These are phyloP conservation scores for Ctenomys sociabilis DNA, from an alignment of 2,113 vertebrate genomes.

Conservation along the genomic window DNA sequence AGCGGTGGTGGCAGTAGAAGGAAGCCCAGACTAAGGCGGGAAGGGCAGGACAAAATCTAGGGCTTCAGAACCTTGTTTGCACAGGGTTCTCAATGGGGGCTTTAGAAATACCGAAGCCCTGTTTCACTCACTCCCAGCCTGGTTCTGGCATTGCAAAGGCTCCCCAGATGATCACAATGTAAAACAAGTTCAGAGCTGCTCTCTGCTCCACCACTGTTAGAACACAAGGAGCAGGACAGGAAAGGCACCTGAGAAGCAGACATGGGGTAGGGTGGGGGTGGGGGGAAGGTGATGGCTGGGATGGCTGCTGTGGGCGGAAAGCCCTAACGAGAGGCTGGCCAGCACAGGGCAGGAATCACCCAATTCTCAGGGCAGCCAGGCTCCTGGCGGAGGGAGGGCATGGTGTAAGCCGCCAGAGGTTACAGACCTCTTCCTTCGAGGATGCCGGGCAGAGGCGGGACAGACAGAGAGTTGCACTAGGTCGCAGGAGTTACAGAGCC, in stretches of 20 bases:
- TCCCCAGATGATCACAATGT: background rate
- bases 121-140: background rate
- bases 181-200: background rate
- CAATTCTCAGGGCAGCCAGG: background rate
- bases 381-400: background rate
- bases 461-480: background rate
- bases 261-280: background rate
- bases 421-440: background rate
- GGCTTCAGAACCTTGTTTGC: background rate
- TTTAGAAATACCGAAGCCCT: background rate
- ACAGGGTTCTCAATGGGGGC: background rate
- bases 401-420: too few relatives aligned
- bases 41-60: background rate
- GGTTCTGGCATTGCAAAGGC: background rate
- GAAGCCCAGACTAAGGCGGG: background rate
- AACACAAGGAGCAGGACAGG: background rate
- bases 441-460: background rate
- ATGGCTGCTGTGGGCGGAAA: fast-evolving
- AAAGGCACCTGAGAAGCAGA: background rate
- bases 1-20: background rate
- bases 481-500: background rate
- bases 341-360: background rate
- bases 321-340: background rate
- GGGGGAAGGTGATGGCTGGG: background rate
- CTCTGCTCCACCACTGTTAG: background rate